phyloP scores from a whole-genome alignment of 2,888 invertebrate species.

The Apoda limacodes region DNA sequence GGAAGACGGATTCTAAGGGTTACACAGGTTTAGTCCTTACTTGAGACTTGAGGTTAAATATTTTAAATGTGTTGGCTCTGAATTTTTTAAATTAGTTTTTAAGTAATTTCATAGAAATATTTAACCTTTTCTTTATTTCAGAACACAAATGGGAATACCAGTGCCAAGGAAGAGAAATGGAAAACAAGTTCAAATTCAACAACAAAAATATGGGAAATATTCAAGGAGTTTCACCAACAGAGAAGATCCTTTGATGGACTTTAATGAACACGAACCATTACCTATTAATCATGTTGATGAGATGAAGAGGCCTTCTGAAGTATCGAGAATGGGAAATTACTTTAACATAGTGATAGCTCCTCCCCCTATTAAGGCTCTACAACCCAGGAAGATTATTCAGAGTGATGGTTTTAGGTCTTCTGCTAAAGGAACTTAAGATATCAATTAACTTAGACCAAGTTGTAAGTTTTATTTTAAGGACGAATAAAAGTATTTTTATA shows the following conservation, averaged over 20 bases:
- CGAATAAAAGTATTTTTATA: too few species aligned
- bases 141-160: slow-evolving; percentile 63
- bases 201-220: slow-evolving; percentile 27
- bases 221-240: slow-evolving; percentile 29
- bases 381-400: slow-evolving; percentile 45
- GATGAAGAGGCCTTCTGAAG: slow-evolving; percentile 37
- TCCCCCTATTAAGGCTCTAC: slow-evolving; percentile 53
- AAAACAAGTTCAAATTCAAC: too few species aligned
- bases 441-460: too few species aligned
- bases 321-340: slow-evolving; percentile 60
- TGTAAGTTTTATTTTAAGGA: too few species aligned
- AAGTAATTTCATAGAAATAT: slow-evolving; percentile 1
- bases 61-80: too few species aligned
- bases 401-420: slow-evolving; percentile 29
- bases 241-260: slow-evolving; percentile 28
- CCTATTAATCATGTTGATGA: slow-evolving; percentile 30
- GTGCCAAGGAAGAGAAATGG: slow-evolving; percentile 37
- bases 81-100: background rate
- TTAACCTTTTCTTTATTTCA: slow-evolving; percentile 25
- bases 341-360: slow-evolving; percentile 63
- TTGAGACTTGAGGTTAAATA: too few species aligned
- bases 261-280: slow-evolving; percentile 27
- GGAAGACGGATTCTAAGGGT: too few species aligned
- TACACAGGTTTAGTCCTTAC: too few species aligned
- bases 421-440: too few species aligned